These are phyloP conservation scores for Girardia tigrina DNA, from an alignment of 2,888 invertebrate genomes.

Conservation along the genomic window DNA sequence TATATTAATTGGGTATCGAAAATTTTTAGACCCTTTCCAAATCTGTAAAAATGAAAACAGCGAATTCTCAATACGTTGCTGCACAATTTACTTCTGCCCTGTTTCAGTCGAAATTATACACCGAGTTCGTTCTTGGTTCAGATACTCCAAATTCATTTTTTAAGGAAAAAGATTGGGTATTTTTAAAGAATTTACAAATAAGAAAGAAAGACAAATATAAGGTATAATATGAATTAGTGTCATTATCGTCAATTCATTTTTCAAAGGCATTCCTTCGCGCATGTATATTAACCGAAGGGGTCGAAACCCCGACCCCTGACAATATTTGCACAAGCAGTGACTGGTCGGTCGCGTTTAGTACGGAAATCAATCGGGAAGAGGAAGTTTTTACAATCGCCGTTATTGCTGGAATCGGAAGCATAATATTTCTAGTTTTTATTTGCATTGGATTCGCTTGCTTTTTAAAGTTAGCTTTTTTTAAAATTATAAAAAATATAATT, in stretches of 20 bases:
- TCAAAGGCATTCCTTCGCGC: constrained; percentile 69
- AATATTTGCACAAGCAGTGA: constrained; percentile 34
- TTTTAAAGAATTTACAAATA: constrained; percentile 25
- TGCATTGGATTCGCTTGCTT: constrained; percentile 34
- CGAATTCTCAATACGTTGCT: constrained; percentile 24
- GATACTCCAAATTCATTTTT: not conserved
- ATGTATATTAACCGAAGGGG: constrained; percentile 20
- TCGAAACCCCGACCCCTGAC: not conserved
- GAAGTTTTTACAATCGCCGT: constrained; percentile 25
- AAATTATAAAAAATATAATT: no score
- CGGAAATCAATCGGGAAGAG: not conserved
- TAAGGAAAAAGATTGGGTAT: not conserved
- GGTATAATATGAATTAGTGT: no score
- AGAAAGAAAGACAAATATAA: constrained; percentile 26
- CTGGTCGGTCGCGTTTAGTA: constrained; percentile 33
- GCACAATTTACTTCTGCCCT: constrained; percentile 29
- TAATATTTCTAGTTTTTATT: constrained; percentile 30
- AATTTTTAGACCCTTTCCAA: not conserved
- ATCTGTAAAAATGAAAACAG: not conserved
- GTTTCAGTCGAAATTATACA: not conserved
- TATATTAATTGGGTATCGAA: no score
- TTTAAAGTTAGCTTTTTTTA: not conserved
- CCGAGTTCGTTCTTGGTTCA: constrained; percentile 12
- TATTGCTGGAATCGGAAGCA: constrained; percentile 28
- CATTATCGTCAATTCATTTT: not conserved